Conservation (phyloP, 2,113 vertebrate genomes). For the Platichthys stellatus region DNA sequence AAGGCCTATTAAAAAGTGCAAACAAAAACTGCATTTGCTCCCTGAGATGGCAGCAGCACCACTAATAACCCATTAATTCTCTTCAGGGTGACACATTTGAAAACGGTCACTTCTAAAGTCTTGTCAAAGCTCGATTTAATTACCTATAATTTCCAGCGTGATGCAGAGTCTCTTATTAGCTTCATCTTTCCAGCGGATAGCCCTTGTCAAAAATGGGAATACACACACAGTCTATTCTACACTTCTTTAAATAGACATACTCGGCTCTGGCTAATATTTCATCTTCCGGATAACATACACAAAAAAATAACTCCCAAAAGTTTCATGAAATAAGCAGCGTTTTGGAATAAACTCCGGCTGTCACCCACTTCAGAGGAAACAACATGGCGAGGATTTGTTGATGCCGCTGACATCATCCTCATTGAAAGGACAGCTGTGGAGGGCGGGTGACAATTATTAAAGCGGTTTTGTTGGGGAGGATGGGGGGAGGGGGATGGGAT, state of each 20-base stretch:
- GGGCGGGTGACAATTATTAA: conserved; percentile 69
- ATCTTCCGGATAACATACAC: conserved; percentile 43
- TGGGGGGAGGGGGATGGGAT: conserved; percentile 29
- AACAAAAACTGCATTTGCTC: conserved; percentile 41
- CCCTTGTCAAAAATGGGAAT: conserved; percentile 39
- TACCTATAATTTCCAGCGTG: conserved; percentile 54
- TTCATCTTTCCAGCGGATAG: conserved; percentile 50
- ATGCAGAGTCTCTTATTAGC: conserved; percentile 52
- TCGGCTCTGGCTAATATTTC: conserved; percentile 24
- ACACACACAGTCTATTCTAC: not conserved
- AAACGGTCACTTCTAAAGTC: conserved; percentile 54
- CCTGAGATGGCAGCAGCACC: conserved; percentile 47
- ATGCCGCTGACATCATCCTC: conserved; percentile 67
- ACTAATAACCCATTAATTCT: conserved; percentile 62
- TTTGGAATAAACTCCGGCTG: conserved; percentile 56
- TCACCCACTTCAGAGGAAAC: conserved; percentile 54
- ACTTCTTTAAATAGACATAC: conserved; percentile 48
- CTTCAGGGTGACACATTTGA: conserved; percentile 53
- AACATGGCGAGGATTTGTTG: conserved; percentile 61
- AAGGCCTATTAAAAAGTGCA: conserved; percentile 17
- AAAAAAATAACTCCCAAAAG: conserved; percentile 28
- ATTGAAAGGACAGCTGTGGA: conserved; percentile 76
- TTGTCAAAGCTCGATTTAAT: conserved; percentile 68
- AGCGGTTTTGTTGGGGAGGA: conserved; percentile 56
- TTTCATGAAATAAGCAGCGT: conserved; percentile 41